Evolutionary conservation across 2,888 invertebrate species (phyloP), one percentile per base, ranked within the genome.

Genomic region (Pterostichus niger): DNA sequence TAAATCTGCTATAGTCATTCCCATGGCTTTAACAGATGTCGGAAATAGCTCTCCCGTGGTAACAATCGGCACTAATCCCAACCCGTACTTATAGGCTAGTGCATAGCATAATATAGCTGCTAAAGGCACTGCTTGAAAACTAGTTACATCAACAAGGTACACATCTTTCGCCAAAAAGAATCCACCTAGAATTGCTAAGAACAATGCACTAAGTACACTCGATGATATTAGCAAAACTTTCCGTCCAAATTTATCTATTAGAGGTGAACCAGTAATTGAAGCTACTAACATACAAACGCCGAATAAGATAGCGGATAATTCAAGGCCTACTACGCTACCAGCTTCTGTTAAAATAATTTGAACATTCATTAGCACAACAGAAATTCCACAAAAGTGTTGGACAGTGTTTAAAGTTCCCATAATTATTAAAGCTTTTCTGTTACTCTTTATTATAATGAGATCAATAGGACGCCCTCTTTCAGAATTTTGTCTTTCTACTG

Each of bases 341-440:
- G 89, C 89, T 78, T 88, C 87, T 9, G 86, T 85, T 24, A 90
- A 82, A 82, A 90, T 90, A 6, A 87, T 85, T 84, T 90, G 90
- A 11, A 90, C 84, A 71, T 90, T 90, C 90, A 90, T 90, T n/a
- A 90, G 64, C 68, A 90, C 88, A 0, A 90, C 90, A 68, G 88
- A 88, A 46, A 90, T 89, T 40, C 88, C 88, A 54, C 88, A 88
- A 80, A 90, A 89, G 84, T 90, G 89, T 85, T 90, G 90, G 0
- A 88, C 87, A 0, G 86, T 88, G 81, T 89, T 89, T 35, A 90
- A 84, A 4, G 89, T 87, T 0, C 88, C 86, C 88, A 90, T 88
- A 13, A 90, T 89, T 4, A 89, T 83, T 15, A 90, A 68, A 3
- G 89, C 89, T 85, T 87, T 88, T 40, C 89, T 85, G 81, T 90